Base-by-base conservation (phyloP, 2,113 vertebrate genomes). In the Myotis yumanensis region DNA sequence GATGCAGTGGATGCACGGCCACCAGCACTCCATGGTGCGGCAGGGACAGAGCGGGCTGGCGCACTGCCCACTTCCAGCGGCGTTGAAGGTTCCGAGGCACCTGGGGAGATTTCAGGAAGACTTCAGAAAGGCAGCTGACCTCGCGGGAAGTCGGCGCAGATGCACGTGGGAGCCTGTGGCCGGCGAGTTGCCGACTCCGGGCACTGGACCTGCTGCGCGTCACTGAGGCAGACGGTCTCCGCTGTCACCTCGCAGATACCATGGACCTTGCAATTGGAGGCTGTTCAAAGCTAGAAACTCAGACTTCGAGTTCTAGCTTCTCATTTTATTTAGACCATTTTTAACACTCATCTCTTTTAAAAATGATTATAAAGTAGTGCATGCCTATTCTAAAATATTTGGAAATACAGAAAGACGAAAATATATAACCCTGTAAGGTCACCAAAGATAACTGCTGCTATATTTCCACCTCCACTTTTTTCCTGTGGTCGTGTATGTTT, bases 311-410 rank as follows among this genome's bases (percentile, higher is more conserved):
- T 82, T 72, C 7, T 9, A 43, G 20, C 37, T 4, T 81, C 48
- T 89, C 12, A 6, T 81, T 46, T 66, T 35, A 46, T 54, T 80
- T 95, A 83, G 93, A 83, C 80, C 25, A 23, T 64, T 95, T 32
- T 37, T 32, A 90, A 73, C 2, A 15, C 59, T 69, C 66, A 59
- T 51, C 51, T 59, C 80, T 91, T 46, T 95, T 52, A 59, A 68
- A 68, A 72, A 75, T 20, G 15, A 84, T 85, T 80, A 52, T 20
- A 6, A 92, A 73, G 25, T 73, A 88, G 68, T 37, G 20, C 8
- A 18, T 57, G 14, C 9, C 64, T 35, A 80, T 87, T 92, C 64
- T 72, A 69, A 75, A 71, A 23, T 79, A 64, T 84, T 89, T 86
- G 32, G 52, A 72, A 77, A 59, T 40, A 71, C 1, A 48, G 71